Evolutionary conservation across 2,888 invertebrate species (phyloP).

Genomic region (Creontiades dilutus): DNA sequence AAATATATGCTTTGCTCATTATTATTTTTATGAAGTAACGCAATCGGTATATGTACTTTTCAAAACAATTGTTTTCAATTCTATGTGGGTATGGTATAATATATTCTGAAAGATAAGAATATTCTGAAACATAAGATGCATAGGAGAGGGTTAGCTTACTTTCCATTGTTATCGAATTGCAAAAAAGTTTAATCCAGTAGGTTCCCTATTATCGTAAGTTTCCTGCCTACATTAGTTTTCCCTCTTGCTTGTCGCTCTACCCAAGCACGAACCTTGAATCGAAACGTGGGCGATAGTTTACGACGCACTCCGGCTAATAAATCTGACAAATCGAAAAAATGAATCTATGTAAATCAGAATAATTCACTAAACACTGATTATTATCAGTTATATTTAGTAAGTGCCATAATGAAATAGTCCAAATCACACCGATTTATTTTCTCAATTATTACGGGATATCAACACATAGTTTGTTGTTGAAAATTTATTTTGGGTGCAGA

Average conservation of each 20-base stretch:
- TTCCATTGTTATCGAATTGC: neutral
- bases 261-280: neutral
- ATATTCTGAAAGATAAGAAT: too few relatives aligned
- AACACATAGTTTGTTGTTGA: too few relatives aligned
- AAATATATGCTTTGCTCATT: too few relatives aligned
- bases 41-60: too few relatives aligned
- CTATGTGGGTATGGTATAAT: too few relatives aligned
- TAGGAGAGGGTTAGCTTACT: too few relatives aligned
- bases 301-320: neutral
- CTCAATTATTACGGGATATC: neutral
- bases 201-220: neutral
- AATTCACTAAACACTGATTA: neutral
- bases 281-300: slow-evolving; percentile 22
- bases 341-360: neutral
- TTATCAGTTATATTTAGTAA: neutral
- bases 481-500: neutral
- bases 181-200: neutral
- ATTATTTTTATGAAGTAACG: too few relatives aligned
- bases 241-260: neutral
- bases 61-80: too few relatives aligned
- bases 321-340: neutral
- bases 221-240: neutral
- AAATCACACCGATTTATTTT: neutral
- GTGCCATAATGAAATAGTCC: neutral
- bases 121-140: too few relatives aligned